Evolutionary conservation across 2,888 invertebrate species (phyloP), one percentile per base, ranked within the genome.

Genomic region (Mythimna pallens): DNA sequence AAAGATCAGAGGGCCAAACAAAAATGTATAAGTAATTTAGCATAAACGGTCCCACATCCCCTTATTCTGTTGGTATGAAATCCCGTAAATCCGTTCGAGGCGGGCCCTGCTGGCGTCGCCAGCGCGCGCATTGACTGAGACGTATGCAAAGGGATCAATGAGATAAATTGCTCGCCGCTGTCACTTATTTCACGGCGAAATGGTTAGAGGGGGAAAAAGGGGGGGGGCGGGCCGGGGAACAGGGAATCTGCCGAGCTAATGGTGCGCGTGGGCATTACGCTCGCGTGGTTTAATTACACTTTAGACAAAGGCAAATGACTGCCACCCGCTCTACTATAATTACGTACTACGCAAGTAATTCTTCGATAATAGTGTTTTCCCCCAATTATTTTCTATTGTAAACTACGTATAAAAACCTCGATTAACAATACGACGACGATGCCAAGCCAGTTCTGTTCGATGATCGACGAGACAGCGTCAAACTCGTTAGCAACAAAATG

Each of bases 121-220:
- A 87, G 87, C 88, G 89, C 88, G 88, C 89, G 91, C 92, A 92
- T 88, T 93, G 94, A 95, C 94, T 93, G 93, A 94, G 94, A 94
- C 91, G 92, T 94, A 95, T 94, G 94, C 94, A 93, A 92, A 93
- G 92, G 94, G 94, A 94, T 94, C 94, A 94, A 94, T 94, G 92
- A 94, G 94, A 95, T 93, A 93, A 92, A 95, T 95, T 92, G 92
- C 92, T 90, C 89, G 88, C 89, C 91, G 88, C 91, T 93, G 92
- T 93, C 94, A 93, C 93, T 94, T 93, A 92, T 93, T 93, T 92
- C 89, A 90, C 90, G 89, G 89, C 86, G 84, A 90, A 91, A 91
- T 89, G 89, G 91, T 89, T 89, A 83, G 76, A 83, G 83, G 80
- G 78, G 78, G 80, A 81, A 70, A 80, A 70, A 80, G 69, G 78